Percentiles rank a stretch among this genome's conserved stretches.
Evolutionary conservation across 2,888 invertebrate genomes (phyloP).

Genomic region (Drosophila testacea): DNA sequence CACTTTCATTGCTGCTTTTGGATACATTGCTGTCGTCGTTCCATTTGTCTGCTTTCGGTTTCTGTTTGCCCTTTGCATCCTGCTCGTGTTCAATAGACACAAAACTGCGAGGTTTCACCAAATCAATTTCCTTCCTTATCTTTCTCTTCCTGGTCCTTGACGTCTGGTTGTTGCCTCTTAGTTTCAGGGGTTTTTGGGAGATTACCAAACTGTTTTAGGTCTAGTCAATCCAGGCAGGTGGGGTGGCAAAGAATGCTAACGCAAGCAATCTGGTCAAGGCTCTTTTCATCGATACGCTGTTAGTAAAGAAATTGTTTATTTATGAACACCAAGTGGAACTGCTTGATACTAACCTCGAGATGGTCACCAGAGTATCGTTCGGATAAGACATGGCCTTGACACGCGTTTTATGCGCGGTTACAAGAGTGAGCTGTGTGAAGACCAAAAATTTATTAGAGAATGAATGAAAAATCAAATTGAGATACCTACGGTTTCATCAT

Average conservation of each 20-base stretch:
- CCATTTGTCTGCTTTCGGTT: slow-evolving; percentile 38
- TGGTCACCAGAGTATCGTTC: too few species aligned
- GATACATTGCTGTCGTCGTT: slow-evolving; percentile 1
- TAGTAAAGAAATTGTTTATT: too few species aligned
- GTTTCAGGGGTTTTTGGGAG: not conserved
- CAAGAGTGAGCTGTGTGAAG: too few species aligned
- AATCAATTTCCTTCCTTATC: slow-evolving; percentile 12
- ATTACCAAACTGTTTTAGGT: slow-evolving; percentile 80
- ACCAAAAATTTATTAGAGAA: too few species aligned
- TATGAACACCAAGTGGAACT: too few species aligned
- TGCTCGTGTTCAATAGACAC: slow-evolving; percentile 82
- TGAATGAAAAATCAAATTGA: too few species aligned
- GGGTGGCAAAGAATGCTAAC: slow-evolving; percentile 90
- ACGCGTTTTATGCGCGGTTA: too few species aligned
- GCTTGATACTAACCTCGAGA: too few species aligned
- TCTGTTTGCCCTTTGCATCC: slow-evolving; percentile 19
- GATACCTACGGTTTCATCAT: too few species aligned
- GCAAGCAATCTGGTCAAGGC: slow-evolving; percentile 86
- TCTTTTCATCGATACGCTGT: too few species aligned
- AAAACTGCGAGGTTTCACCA: slow-evolving; percentile 59
- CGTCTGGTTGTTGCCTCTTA: not conserved
- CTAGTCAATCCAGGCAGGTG: slow-evolving; percentile 89
- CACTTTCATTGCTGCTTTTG: slow-evolving; percentile 16
- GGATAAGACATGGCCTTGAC: too few species aligned
- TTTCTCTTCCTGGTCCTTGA: slow-evolving; percentile 9